Evolutionary conservation across 1,140 invertebrate species (phyloP), one percentile per base, ranked within the genome.

Genomic region (Papilio polyxenes): DNA sequence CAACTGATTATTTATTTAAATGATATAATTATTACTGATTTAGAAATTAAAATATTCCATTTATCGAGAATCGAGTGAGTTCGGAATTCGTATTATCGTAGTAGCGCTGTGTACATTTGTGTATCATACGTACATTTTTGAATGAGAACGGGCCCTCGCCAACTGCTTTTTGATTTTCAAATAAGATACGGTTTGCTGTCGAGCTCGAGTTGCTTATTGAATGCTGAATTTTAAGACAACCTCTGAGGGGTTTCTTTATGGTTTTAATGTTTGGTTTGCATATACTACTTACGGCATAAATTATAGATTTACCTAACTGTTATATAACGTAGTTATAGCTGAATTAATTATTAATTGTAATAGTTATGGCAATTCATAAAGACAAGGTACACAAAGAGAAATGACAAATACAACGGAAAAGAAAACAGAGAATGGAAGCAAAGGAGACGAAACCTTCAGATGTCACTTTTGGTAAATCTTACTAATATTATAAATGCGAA

Each of bases 81-180:
- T 72, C 65, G 10, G 5, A 37, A 13, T 15, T 49, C n/a, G 48
- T 9, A 7, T 10, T 37, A 37, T 17, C 11, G 53, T 81, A 76
- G 82, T 86, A 84, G 15, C n/a, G 81, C 53, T 9, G 17, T 62
- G 77, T 79, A 62, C 85, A 78, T 83, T 85, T 85, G 77, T 75
- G 81, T 80, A 80, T 31, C 82, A 78, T 82, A 75, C 80, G 10
- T 76, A 76, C 78, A 82, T 83, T 84, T 87, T 85, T 88, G 86
- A 89, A 88, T 85, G 85, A 82, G 51, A n/a, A 49, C 80, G 75
- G 59, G 78, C 59, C 80, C 56, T 40, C 56, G 75, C 59, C 75
- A 80, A 87, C 81, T 82, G 85, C 87, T 88, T 90, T 89, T 86
- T 90, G 87, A 89, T 89, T 88, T 85, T 80, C 83, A 87, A 89